Evolutionary conservation across 2,797 vertebrate species (phyloP).

Genomic region (Rhinophrynus dorsalis): DNA sequence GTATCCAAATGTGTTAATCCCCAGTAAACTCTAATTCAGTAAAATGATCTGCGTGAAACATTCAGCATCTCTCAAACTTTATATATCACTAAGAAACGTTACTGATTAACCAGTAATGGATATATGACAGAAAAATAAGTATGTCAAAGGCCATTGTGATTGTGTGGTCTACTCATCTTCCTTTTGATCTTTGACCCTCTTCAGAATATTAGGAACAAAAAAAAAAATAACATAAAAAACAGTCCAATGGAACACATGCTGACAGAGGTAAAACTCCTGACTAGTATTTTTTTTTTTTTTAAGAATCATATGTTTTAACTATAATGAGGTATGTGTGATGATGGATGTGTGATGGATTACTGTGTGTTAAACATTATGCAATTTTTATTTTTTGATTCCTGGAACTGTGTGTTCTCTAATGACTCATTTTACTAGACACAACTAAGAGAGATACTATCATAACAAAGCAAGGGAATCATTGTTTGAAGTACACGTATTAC

Average conservation of each 20-base stretch:
- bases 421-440: no score
- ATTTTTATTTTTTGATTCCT: no score
- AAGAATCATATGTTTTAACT: no score
- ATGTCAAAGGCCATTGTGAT: conserved; percentile 35
- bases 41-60: not conserved
- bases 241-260: not conserved
- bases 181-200: conserved; percentile 15
- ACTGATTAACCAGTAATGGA: conserved; percentile 34
- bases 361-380: no score
- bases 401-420: no score
- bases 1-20: no score
- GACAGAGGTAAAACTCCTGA: not conserved
- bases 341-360: no score
- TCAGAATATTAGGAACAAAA: not conserved
- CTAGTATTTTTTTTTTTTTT: not conserved
- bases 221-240: not conserved
- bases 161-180: not conserved
- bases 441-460: no score
- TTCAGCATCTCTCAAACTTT: not conserved
- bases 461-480: no score
- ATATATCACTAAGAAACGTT: conserved; percentile 22
- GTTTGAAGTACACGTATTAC: no score
- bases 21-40: not conserved
- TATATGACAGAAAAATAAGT: conserved; percentile 11
- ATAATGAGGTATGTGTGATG: no score